Conservation (phyloP, 2,888 invertebrate genomes). For the Microctonus hyperodae region DNA sequence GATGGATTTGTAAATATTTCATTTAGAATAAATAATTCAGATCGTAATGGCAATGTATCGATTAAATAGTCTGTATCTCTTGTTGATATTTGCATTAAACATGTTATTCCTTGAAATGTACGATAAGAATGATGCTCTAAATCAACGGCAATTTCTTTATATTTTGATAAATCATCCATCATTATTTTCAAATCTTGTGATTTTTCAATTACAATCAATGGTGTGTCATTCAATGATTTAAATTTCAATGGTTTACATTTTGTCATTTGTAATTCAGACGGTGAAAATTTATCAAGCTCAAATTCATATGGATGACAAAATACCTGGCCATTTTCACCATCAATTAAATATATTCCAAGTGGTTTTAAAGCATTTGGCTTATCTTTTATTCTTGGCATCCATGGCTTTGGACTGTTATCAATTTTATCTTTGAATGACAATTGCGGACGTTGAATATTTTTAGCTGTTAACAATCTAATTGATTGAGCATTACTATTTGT, state of each 20-base stretch:
- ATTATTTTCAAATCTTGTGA: constrained; percentile 71
- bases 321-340: constrained; percentile 68
- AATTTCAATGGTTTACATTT: constrained; percentile 64
- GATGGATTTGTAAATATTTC: constrained; percentile 88
- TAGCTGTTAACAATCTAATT: constrained; percentile 71
- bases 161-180: constrained; percentile 71
- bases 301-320: constrained; percentile 87
- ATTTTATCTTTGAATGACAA: constrained; percentile 82
- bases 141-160: constrained; percentile 87
- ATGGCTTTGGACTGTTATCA: constrained; percentile 81
- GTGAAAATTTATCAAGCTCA: constrained; percentile 79
- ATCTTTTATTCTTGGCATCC: constrained; percentile 82
- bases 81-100: constrained; percentile 94
- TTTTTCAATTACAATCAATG: constrained; percentile 74
- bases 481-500: constrained; percentile 44
- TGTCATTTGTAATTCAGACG: constrained; percentile 66
- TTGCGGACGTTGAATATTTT: constrained; percentile 83
- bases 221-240: constrained; percentile 69
- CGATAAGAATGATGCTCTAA: constrained; percentile 93
- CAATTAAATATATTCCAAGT: constrained; percentile 75
- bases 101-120: constrained; percentile 92
- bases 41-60: constrained; percentile 85
- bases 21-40: constrained; percentile 83
- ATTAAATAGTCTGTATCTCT: constrained; percentile 82
- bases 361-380: constrained; percentile 91